These are phyloP conservation scores for Villa cingulata DNA, from an alignment of 2,888 invertebrate genomes.

Conservation along the genomic window DNA sequence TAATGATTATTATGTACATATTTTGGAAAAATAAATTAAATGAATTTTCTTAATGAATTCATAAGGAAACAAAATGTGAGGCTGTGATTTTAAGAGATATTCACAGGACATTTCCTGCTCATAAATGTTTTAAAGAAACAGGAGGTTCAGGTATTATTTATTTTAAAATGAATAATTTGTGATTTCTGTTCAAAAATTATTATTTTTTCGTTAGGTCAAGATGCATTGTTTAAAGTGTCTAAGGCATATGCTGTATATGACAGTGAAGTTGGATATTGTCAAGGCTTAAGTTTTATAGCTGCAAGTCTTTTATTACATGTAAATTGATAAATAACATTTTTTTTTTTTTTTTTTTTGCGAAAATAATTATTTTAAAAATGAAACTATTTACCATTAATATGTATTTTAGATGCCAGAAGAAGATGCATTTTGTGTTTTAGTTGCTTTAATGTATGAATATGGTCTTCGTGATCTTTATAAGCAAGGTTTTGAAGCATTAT, in stretches of 20 bases:
- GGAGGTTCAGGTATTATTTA: constrained; percentile 49
- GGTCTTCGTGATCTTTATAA: constrained; percentile 88
- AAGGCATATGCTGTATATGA: constrained; percentile 97
- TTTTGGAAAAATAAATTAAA: no score
- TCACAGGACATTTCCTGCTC: constrained; percentile 95
- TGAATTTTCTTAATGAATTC: constrained; percentile 13
- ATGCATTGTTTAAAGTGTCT: constrained; percentile 87
- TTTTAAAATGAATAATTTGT: not conserved
- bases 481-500: constrained; percentile 91
- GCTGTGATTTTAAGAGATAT: constrained; percentile 93
- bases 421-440: constrained; percentile 93
- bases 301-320: constrained; percentile 93
- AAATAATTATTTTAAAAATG: no score
- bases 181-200: no score
- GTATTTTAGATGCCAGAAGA: constrained; percentile 99
- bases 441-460: constrained; percentile 95
- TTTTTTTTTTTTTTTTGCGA: not conserved
- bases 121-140: constrained; percentile 92
- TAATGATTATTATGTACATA: not conserved
- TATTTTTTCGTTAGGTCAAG: constrained; percentile 63
- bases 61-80: constrained; percentile 87
- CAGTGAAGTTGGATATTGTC: constrained; percentile 96
- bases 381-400: no score
- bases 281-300: constrained; percentile 94
- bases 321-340: constrained; percentile 32